These are phyloP conservation scores for Pogona vitticeps DNA, from an alignment of 2,113 vertebrate genomes.

Conservation along the genomic window DNA sequence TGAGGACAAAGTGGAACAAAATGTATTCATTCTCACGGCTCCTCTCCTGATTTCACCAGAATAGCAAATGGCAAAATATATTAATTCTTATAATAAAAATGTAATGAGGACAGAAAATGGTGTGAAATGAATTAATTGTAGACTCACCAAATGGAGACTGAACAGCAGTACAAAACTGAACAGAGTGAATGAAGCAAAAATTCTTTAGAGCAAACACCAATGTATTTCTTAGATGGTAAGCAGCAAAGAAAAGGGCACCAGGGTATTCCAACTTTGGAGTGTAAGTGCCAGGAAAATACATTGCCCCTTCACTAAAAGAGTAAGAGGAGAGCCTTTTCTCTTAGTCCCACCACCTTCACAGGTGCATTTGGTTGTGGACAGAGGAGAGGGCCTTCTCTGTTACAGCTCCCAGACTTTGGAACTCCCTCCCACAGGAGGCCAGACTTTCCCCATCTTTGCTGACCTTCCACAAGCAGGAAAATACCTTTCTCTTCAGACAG, in stretches of 20 bases:
- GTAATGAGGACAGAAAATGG: conserved; percentile 67
- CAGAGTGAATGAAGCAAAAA: background rate
- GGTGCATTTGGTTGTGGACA: too few relatives aligned
- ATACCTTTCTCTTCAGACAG: too few relatives aligned
- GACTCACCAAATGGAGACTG: conserved; percentile 22
- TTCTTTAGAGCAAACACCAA: background rate
- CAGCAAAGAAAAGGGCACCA: background rate
- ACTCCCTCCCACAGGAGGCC: too few relatives aligned
- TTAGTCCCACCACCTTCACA: too few relatives aligned
- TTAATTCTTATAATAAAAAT: conserved; percentile 77
- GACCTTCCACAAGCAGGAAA: too few relatives aligned
- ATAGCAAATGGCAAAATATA: conserved; percentile 73
- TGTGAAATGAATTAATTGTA: conserved; percentile 66
- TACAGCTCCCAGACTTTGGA: too few relatives aligned
- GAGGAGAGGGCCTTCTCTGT: too few relatives aligned
- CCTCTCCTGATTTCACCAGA: conserved; percentile 72
- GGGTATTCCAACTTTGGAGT: background rate
- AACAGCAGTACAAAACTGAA: conserved; percentile 27
- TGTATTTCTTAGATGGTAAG: accelerated
- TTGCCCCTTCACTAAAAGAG: background rate
- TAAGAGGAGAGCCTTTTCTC: too few relatives aligned
- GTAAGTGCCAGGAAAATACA: background rate
- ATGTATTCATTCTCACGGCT: conserved; percentile 72
- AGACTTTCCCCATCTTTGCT: too few relatives aligned
- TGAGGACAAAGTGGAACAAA: conserved; percentile 73